Conservation (phyloP, 2,113 vertebrate genomes). For the Crotalus tigris region DNA sequence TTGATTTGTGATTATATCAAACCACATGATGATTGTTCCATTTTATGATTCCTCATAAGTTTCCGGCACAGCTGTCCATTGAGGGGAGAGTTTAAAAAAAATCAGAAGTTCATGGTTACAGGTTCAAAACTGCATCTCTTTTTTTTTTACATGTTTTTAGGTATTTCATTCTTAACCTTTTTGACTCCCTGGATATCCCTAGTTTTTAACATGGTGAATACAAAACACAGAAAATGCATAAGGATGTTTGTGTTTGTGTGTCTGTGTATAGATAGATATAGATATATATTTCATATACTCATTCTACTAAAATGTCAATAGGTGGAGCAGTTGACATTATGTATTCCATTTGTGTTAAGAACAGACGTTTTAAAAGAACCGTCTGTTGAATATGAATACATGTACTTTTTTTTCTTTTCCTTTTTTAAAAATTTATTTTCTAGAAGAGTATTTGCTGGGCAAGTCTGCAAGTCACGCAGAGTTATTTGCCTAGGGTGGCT, state of each 20-base stretch:
- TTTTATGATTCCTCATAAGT: background rate
- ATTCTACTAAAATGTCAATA: constrained; percentile 56
- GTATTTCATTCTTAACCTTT: background rate
- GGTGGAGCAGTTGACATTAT: constrained; percentile 64
- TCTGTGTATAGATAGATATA: background rate
- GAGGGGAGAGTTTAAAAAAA: background rate
- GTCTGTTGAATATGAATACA: background rate
- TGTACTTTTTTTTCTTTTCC: background rate
- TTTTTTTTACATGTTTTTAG: too few species aligned
- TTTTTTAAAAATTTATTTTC: background rate
- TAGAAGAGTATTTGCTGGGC: background rate
- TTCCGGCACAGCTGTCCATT: background rate
- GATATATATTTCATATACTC: background rate
- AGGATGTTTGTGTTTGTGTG: background rate
- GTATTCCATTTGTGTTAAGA: background rate
- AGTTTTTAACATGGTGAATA: background rate
- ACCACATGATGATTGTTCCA: background rate
- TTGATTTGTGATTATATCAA: too few species aligned
- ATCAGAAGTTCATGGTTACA: background rate
- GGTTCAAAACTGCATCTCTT: background rate
- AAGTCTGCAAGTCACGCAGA: background rate
- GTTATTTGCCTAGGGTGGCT: background rate
- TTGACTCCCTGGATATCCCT: background rate
- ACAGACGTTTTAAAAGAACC: background rate
- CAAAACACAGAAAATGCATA: background rate